These are phyloP conservation scores for Timema cristinae DNA, from an alignment of 2,888 invertebrate species.

Conservation along the genomic window DNA sequence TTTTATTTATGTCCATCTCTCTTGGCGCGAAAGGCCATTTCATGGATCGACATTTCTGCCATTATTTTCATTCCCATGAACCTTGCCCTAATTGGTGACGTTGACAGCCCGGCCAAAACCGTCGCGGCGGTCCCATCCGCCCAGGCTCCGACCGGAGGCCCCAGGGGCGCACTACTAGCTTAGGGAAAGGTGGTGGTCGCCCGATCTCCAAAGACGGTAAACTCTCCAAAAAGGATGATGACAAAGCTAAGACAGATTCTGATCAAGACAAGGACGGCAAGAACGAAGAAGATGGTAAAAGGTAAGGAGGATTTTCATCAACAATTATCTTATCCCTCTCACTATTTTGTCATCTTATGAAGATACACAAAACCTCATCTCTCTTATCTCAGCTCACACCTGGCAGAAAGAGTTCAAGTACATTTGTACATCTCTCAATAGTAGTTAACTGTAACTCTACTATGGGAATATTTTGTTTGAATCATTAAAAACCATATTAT, in stretches of 20 bases:
- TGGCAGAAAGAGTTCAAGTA: too few relatives aligned
- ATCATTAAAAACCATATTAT: too few relatives aligned
- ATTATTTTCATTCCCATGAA: background rate
- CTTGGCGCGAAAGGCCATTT: too few relatives aligned
- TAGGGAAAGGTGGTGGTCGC: conserved; percentile 22
- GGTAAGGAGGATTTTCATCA: conserved; percentile 25
- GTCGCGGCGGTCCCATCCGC: conserved; percentile 12
- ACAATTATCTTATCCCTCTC: conserved; percentile 6
- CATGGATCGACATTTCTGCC: too few relatives aligned
- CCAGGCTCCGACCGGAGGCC: conserved; percentile 22
- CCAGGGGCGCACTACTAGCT: conserved; percentile 26
- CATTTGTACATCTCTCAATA: too few relatives aligned
- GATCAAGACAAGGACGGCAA: conserved; percentile 21
- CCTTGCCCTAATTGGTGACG: conserved; percentile 12
- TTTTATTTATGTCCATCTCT: too few relatives aligned
- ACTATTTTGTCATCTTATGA: too few relatives aligned
- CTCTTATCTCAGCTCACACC: too few relatives aligned
- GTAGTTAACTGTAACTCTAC: too few relatives aligned
- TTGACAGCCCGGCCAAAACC: conserved; percentile 21
- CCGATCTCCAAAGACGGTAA: conserved; percentile 21
- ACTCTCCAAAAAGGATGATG: conserved; percentile 23
- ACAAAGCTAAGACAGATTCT: conserved; percentile 21
- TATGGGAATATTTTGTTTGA: too few relatives aligned
- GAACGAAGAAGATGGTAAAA: conserved; percentile 24
- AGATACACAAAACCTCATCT: too few relatives aligned